phyloP scores from a whole-genome alignment of 1,140 invertebrate genomes.

The Octopus bimaculoides region DNA sequence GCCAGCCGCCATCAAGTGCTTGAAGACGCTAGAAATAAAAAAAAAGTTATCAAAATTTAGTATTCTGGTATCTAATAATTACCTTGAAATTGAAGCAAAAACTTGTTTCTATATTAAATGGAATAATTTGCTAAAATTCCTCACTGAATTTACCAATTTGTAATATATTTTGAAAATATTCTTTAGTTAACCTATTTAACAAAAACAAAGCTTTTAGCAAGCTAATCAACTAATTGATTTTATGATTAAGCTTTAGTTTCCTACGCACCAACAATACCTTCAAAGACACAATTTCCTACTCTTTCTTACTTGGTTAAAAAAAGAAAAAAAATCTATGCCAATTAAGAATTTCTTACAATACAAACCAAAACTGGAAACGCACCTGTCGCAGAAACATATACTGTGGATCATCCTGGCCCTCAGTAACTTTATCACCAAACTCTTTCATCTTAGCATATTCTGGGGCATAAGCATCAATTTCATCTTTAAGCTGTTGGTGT shows the following conservation, averaged over 20 bases:
- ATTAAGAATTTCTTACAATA: background rate
- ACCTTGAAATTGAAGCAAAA: too few relatives aligned
- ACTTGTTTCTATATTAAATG: too few relatives aligned
- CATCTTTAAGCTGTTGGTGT: slow-evolving; percentile 96
- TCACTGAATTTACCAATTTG: too few relatives aligned
- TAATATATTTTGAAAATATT: too few relatives aligned
- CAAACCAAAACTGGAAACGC: background rate
- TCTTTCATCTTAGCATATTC: slow-evolving; percentile 99
- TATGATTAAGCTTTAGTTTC: background rate
- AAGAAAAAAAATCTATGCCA: background rate
- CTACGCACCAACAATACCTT: background rate
- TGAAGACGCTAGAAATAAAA: slow-evolving; percentile 71
- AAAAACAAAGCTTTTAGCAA: too few relatives aligned
- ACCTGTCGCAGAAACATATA: slow-evolving; percentile 96
- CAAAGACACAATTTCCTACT: background rate
- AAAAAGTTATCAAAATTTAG: too few relatives aligned
- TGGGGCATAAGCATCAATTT: slow-evolving; percentile 98
- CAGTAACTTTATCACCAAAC: slow-evolving; percentile 92
- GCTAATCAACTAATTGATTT: too few relatives aligned
- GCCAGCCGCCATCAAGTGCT: slow-evolving; percentile 97
- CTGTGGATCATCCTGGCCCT: slow-evolving; percentile 83
- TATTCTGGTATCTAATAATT: too few relatives aligned
- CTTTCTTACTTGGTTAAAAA: background rate
- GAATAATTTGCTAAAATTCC: too few relatives aligned
- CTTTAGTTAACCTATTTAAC: too few relatives aligned